Percentiles rank a stretch among this genome's conserved stretches.
Evolutionary conservation across 92 coral and sea anemone genomes (phyloP).

Genomic region (Isaurus tuberculatus): DNA sequence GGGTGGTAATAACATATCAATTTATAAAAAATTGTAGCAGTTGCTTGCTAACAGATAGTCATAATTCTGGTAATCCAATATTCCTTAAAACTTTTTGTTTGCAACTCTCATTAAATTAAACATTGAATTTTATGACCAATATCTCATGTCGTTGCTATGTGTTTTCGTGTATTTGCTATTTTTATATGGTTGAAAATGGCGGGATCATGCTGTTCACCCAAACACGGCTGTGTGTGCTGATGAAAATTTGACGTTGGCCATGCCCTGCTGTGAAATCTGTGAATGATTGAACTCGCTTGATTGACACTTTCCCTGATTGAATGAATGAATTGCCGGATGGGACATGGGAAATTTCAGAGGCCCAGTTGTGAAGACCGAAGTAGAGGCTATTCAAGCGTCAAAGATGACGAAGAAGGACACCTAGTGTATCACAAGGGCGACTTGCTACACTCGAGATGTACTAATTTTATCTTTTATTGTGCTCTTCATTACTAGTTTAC

Average conservation of each 20-base stretch:
- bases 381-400: constrained; percentile 81
- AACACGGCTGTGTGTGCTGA: constrained; percentile 54
- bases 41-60: not conserved
- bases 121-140: constrained; percentile 52
- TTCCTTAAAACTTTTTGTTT: constrained; percentile 4
- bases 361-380: constrained; percentile 73
- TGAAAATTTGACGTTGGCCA: constrained; percentile 60
- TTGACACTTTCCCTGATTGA: constrained; percentile 45
- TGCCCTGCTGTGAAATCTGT: constrained; percentile 72
- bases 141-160: constrained; percentile 93
- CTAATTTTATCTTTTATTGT: constrained; percentile 74
- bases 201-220: constrained; percentile 53
- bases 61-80: not conserved
- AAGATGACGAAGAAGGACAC: constrained; percentile 99
- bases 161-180: constrained; percentile 93
- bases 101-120: constrained; percentile 37
- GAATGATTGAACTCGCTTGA: constrained; percentile 70
- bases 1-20: not conserved
- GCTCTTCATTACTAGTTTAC: constrained; percentile 65
- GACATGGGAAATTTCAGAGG: constrained; percentile 72
- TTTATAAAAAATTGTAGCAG: not conserved
- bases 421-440: constrained; percentile 95
- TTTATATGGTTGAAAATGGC: constrained; percentile 85
- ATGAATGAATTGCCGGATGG: constrained; percentile 55
- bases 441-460: constrained; percentile 99